phyloP scores from a whole-genome alignment of 2,888 invertebrate species.

The Drosophila quinaria region DNA sequence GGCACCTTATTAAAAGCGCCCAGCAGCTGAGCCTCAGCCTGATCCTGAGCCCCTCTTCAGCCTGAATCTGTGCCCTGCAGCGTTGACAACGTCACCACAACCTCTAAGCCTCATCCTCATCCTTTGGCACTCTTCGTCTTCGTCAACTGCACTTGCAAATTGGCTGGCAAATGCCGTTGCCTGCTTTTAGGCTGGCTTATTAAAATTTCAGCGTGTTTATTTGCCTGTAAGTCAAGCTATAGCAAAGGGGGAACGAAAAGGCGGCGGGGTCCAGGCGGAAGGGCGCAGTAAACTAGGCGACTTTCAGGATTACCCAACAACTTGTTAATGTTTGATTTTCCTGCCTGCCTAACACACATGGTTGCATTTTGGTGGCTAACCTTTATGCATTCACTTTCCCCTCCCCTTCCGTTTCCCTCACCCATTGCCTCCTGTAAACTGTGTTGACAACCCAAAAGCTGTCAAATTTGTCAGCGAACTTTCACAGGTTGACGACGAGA shows the following conservation, averaged over 20 bases:
- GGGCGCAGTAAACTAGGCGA: slow-evolving; percentile 43
- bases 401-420: not conserved
- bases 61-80: slow-evolving; percentile 10
- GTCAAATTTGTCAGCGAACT: slow-evolving; percentile 43
- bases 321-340: slow-evolving; percentile 78
- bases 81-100: slow-evolving; percentile 57
- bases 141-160: slow-evolving; percentile 74
- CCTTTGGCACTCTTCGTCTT: slow-evolving; percentile 53
- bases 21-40: slow-evolving; percentile 60
- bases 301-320: slow-evolving; percentile 67
- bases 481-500: slow-evolving; percentile 21
- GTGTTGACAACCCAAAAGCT: slow-evolving; percentile 47
- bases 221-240: slow-evolving; percentile 62
- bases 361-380: slow-evolving; percentile 52
- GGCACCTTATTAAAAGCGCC: slow-evolving; percentile 80
- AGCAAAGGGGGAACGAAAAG: not conserved
- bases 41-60: slow-evolving; percentile 29
- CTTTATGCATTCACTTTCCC: slow-evolving; percentile 5
- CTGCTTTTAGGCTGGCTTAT: slow-evolving; percentile 81
- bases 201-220: slow-evolving; percentile 80
- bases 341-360: slow-evolving; percentile 61
- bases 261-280: no score
- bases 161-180: slow-evolving; percentile 78
- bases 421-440: slow-evolving; percentile 18
- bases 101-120: slow-evolving; percentile 41